Percentiles rank a stretch among this genome's conserved stretches.
These are phyloP conservation scores for Tragelaphus scriptus DNA, from an alignment of 2,113 vertebrate species.

Conservation along the genomic window DNA sequence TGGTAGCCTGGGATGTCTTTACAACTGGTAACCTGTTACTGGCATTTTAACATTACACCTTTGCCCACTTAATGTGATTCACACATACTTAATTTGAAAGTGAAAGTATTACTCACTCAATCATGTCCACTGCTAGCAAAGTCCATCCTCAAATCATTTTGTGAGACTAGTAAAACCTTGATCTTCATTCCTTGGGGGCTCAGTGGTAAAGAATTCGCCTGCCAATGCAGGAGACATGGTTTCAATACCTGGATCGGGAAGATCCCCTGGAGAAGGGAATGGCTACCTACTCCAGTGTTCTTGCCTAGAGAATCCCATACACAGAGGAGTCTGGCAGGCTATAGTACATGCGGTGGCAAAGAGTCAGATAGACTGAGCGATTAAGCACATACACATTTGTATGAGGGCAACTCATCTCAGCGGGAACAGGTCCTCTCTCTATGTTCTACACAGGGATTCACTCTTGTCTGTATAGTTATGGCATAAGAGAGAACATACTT, in stretches of 20 bases:
- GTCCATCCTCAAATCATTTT: not conserved
- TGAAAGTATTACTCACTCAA: not conserved
- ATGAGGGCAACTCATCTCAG: not conserved
- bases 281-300: not conserved
- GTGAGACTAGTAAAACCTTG: not conserved
- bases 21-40: not conserved
- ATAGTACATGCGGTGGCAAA: accelerated
- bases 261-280: not conserved
- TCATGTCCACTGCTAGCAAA: not conserved
- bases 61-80: not conserved
- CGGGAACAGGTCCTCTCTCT: not conserved
- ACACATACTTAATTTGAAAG: not conserved
- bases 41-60: not conserved
- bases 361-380: not conserved
- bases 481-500: not conserved
- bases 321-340: not conserved
- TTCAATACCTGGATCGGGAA: not conserved
- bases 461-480: not conserved
- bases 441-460: not conserved
- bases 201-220: not conserved
- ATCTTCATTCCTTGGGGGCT: not conserved
- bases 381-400: not conserved
- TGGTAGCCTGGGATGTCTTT: not conserved
- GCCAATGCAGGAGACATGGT: not conserved
- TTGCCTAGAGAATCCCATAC: not conserved